A percentile compares a stretch with the other conserved stretches of the same genome.
Conservation (phyloP, 1,140 invertebrate genomes). For the Bombyx mori region DNA sequence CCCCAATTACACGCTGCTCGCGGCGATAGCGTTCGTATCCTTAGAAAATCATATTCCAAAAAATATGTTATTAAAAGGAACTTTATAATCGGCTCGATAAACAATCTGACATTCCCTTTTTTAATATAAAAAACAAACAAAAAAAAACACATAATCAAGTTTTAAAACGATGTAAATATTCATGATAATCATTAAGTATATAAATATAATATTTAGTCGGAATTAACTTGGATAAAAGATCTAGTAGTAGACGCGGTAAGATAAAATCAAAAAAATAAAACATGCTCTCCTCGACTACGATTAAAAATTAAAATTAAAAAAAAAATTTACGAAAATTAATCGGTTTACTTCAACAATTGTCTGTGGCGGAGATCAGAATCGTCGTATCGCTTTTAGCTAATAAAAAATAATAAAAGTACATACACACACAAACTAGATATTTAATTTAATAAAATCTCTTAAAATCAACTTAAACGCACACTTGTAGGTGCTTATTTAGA, state of each 20-base stretch:
- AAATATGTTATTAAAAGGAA: conserved; percentile 59
- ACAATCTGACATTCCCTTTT: conserved; percentile 5
- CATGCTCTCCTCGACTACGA: conserved; percentile 41
- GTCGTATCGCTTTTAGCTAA: conserved; percentile 60
- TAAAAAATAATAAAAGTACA: conserved; percentile 32
- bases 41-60: conserved; percentile 51
- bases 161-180: conserved; percentile 6
- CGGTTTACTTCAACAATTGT: conserved; percentile 65
- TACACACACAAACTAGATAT: conserved; percentile 12
- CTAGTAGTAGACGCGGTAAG: conserved; percentile 4
- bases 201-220: conserved; percentile 11
- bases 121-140: conserved; percentile 42
- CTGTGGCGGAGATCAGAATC: conserved; percentile 46
- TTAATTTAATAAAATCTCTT: conserved; percentile 12
- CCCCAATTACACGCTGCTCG: no score
- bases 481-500: no score
- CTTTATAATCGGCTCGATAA: conserved; percentile 11
- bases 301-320: conserved; percentile 29
- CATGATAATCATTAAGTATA: conserved; percentile 21
- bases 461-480: conserved; percentile 9
- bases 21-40: conserved; percentile 14
- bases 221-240: conserved; percentile 9
- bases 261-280: conserved; percentile 60
- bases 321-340: conserved; percentile 24
- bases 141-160: conserved; percentile 29